phyloP scores from a whole-genome alignment of 1,140 invertebrate genomes.

The Brachionus angularis region DNA sequence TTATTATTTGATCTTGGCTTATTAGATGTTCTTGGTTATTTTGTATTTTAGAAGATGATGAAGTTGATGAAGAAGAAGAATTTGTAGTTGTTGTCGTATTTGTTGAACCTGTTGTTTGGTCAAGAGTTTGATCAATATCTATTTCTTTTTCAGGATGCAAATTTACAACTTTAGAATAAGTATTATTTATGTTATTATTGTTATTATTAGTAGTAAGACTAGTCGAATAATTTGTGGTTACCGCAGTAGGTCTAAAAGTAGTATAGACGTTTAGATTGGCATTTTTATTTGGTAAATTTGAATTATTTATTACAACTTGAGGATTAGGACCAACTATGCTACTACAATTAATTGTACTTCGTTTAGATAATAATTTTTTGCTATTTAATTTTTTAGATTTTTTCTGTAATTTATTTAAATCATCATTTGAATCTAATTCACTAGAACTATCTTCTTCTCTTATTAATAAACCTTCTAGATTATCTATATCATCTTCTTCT shows the following conservation, averaged over 20 bases:
- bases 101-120: constrained; percentile 24
- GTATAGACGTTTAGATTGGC: constrained; percentile 19
- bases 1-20: neutral
- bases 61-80: constrained; percentile 31
- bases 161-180: constrained; percentile 4
- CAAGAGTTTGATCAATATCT: neutral
- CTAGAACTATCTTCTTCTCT: constrained; percentile 17
- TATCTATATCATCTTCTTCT: constrained; percentile 14
- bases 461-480: constrained; percentile 25
- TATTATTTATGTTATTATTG: neutral
- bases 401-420: neutral
- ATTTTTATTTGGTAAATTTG: constrained; percentile 4
- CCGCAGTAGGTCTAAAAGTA: constrained; percentile 37
- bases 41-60: constrained; percentile 7
- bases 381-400: neutral
- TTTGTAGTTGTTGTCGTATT: constrained; percentile 17
- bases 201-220: neutral
- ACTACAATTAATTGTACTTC: neutral
- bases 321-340: constrained; percentile 1
- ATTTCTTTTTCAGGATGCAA: constrained; percentile 19
- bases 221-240: constrained; percentile 39
- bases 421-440: constrained; percentile 17
- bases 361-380: constrained; percentile 21
- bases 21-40: neutral
- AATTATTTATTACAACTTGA: neutral